Base-by-base conservation (phyloP, 2,113 vertebrate species). In the Muntiacus reevesi region DNA sequence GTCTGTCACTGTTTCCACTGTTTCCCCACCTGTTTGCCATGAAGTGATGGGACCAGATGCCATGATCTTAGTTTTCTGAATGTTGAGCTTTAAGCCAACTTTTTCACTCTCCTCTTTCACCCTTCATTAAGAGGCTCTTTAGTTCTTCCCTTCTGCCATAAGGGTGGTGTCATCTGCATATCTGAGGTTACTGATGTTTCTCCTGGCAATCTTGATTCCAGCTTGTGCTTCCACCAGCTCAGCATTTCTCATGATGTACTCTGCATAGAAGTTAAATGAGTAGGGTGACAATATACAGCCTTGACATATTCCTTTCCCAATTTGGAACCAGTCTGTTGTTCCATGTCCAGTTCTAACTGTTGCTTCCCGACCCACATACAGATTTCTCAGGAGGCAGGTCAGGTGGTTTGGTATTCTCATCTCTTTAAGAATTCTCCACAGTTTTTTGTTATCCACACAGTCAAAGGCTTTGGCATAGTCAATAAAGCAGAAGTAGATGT, bases 161-260 rank as follows among this genome's bases (percentile, higher is more conserved):
- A 67, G 33, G 33, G 16, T 67, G 16, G 7, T 67, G 8, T 64
- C 33, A n/a, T 67, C 62, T 67, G 33, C 62, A 67, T 67, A n/a
- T n/a, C 30, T n/a, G 33, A 64, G 16, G 3, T 67, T 67, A 67
- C 4, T 67, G 62, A n/a, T 67, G 17, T n/a, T 64, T 64, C 33
- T 64, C 33, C 33, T 0, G 0, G 7, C 7, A 64, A 64, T 64
- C 62, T n/a, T 64, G 33, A 64, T n/a, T n/a, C 33, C 62, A 64
- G 33, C 33, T 67, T n/a, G 62, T n/a, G 33, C 7, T 67, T 67
- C 62, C 0, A 2, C 33, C 33, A 67, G 62, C 7, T 2, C 62
- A 67, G 33, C 62, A 8, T 64, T 64, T 64, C 62, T 64, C 30
- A 67, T 67, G 62, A 67, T 67, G 62, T 67, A 67, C 4, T 67